Evolutionary conservation across 2,888 invertebrate genomes (phyloP), one percentile per base, ranked within the genome.

Genomic region (Theretra japonica): DNA sequence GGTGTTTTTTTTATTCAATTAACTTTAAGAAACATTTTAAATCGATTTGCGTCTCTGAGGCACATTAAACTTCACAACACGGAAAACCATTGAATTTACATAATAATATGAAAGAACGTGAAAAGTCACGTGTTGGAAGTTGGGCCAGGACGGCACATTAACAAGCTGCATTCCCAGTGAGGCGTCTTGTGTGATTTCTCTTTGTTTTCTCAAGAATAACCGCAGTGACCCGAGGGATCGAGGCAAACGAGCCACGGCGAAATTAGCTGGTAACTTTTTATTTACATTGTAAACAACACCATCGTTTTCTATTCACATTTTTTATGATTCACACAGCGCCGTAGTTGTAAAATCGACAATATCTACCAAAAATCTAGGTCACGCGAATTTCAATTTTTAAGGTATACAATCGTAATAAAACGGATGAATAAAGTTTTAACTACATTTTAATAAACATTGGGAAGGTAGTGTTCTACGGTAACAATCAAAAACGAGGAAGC

Each of bases 171-270:
- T 77, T 75, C 81, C 81, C 80, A 81, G 79, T 71, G 62, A n/a
- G 65, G 33, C 56, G 23, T 75, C 76, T 79, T 79, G 76, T 76
- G 80, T 79, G 82, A 83, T 82, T 82, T 79, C 79, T 82, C 83
- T 84, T 85, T 86, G 82, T 83, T 83, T 83, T 82, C 81, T 80
- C 77, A 80, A 81, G 82, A 83, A 77, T 80, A 81, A 83, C 81
- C 79, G 78, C 80, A 78, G 70, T 70, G 74, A 58, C 81, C 77
- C 80, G 73, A 69, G 79, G 80, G 83, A 81, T 79, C 74, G 69
- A 71, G 70, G 73, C 70, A 75, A 83, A 82, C 78, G 78, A 77
- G 73, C 76, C 79, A 77, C 80, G 74, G 77, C 74, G 74, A 81
- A 83, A 86, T 84, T 82, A 82, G 80, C 78, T 79, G 74, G 75